Percentiles rank a stretch among this genome's conserved stretches.
These are phyloP conservation scores for Drosophila ohnishii DNA, from an alignment of 1,140 invertebrate species.

Conservation along the genomic window DNA sequence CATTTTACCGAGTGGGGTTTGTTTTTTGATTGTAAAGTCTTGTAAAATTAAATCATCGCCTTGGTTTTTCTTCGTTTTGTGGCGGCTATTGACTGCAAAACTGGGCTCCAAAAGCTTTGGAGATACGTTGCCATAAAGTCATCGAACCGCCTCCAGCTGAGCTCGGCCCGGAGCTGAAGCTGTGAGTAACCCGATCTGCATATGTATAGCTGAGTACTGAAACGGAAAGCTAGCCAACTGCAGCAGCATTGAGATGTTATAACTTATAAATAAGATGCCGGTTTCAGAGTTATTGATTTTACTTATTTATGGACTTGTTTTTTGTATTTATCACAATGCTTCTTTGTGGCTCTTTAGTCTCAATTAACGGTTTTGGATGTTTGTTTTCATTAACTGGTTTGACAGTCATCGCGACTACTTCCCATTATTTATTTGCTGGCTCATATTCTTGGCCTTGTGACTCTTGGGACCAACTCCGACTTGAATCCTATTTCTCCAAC, in stretches of 20 bases:
- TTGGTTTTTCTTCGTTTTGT: slow-evolving; percentile 14
- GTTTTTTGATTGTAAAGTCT: slow-evolving; percentile 35
- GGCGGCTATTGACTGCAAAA: slow-evolving; percentile 25
- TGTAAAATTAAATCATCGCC: slow-evolving; percentile 37
- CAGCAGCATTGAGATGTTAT: slow-evolving; percentile 11
- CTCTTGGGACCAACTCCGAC: background rate
- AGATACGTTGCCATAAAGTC: slow-evolving; percentile 8
- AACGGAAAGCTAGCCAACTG: background rate
- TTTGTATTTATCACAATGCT: slow-evolving; percentile 18
- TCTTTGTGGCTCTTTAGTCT: slow-evolving; percentile 9
- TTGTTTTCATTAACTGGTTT: slow-evolving; percentile 35
- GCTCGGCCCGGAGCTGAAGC: background rate
- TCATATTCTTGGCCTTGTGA: slow-evolving; percentile 5
- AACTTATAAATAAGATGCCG: slow-evolving; percentile 22
- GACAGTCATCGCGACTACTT: slow-evolving; percentile 14
- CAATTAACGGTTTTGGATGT: slow-evolving; percentile 19
- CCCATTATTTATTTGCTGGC: slow-evolving; percentile 3
- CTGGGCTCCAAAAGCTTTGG: background rate
- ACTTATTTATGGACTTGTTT: slow-evolving; percentile 28
- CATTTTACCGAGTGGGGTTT: slow-evolving; percentile 35
- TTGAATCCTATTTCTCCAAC: background rate
- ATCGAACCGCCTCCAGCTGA: slow-evolving; percentile 1
- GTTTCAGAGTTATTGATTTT: slow-evolving; percentile 27
- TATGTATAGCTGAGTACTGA: background rate
- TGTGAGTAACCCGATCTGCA: background rate